Percentiles rank a stretch among this genome's conserved stretches.
Conservation (phyloP, 35 echinoderm and acorn worm species). For the Heliocidaris tuberculata region DNA sequence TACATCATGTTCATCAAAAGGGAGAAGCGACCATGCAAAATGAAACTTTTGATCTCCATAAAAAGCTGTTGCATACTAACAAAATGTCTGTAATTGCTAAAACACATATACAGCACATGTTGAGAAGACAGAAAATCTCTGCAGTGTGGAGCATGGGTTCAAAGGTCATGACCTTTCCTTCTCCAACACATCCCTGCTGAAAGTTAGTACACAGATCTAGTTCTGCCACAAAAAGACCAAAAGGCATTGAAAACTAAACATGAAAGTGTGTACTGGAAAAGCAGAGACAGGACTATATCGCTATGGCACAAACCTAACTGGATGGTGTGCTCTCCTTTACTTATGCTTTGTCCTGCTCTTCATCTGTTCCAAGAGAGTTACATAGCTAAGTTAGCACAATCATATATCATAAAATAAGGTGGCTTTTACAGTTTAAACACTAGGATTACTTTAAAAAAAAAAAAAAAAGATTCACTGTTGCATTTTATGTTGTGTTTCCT, state of each 20-base stretch:
- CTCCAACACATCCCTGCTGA: neutral
- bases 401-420: too few relatives aligned
- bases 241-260: neutral
- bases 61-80: neutral
- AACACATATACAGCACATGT: neutral
- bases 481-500: too few relatives aligned
- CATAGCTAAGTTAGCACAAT: neutral
- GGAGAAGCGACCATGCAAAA: neutral
- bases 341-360: neutral
- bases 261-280: neutral
- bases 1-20: neutral
- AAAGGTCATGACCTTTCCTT: neutral
- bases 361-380: neutral
- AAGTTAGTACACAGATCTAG: neutral
- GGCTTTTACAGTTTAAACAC: too few relatives aligned
- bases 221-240: neutral
- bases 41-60: neutral
- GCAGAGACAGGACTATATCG: neutral
- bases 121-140: neutral
- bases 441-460: too few relatives aligned
- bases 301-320: neutral
- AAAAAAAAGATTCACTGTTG: too few relatives aligned
- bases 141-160: neutral
- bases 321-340: neutral
- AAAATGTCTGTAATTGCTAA: neutral